These are phyloP conservation scores for Lerema accius DNA, from an alignment of 1,140 invertebrate genomes.

Conservation along the genomic window DNA sequence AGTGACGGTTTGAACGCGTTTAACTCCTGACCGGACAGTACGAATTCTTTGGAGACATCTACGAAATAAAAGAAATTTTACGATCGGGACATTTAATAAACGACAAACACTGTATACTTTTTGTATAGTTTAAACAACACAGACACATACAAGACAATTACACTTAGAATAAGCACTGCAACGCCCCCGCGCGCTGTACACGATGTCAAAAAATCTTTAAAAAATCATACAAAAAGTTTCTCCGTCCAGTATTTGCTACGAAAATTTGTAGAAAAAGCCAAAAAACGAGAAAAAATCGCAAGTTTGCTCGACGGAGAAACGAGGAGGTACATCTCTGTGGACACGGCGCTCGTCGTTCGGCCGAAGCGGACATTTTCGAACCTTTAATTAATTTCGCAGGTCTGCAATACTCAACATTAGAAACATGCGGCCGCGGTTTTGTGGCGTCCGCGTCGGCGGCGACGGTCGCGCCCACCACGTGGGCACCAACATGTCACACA, in stretches of 20 bases:
- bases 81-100: slow-evolving; percentile 35
- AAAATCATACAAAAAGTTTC: slow-evolving; percentile 35
- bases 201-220: slow-evolving; percentile 1
- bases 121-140: slow-evolving; percentile 38
- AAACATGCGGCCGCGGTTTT: slow-evolving; percentile 73
- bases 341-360: slow-evolving; percentile 47
- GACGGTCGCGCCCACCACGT: slow-evolving; percentile 48
- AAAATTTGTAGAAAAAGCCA: slow-evolving; percentile 47
- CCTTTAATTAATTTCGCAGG: slow-evolving; percentile 68
- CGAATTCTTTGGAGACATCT: too few species aligned
- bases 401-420: slow-evolving; percentile 77
- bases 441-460: slow-evolving; percentile 60
- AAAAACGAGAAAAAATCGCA: slow-evolving; percentile 47
- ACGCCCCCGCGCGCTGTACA: slow-evolving; percentile 1
- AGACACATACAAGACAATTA: slow-evolving; percentile 47
- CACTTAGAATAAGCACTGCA: slow-evolving; percentile 40
- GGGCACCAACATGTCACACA: slow-evolving; percentile 9
- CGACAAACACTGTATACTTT: slow-evolving; percentile 32
- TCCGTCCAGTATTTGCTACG: slow-evolving; percentile 53
- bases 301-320: slow-evolving; percentile 54
- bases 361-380: slow-evolving; percentile 74
- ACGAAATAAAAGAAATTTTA: not conserved
- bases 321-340: slow-evolving; percentile 30
- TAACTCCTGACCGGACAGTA: too few species aligned
- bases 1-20: too few species aligned